Evolutionary conservation across 35 echinoderm and acorn worm species (phyloP).

Genomic region (Hemicentrotus pulcherrimus): DNA sequence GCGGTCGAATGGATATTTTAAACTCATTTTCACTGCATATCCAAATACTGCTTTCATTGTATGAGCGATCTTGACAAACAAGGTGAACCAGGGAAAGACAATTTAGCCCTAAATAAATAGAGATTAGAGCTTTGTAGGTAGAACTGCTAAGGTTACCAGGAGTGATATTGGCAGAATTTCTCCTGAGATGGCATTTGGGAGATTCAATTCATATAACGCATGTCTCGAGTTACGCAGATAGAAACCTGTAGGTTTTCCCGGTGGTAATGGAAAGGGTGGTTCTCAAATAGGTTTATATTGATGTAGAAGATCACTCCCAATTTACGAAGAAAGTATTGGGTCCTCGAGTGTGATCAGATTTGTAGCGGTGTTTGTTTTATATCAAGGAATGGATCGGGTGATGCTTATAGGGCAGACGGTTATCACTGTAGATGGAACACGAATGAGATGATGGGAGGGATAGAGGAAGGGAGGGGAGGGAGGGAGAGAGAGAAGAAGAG

Average conservation of each 20-base stretch:
- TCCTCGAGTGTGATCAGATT: neutral
- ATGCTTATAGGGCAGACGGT: neutral
- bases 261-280: neutral
- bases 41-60: too few species aligned
- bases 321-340: neutral
- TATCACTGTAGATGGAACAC: neutral
- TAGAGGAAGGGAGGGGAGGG: neutral
- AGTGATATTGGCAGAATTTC: neutral
- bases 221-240: neutral
- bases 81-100: neutral
- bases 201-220: neutral
- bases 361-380: neutral
- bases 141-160: neutral
- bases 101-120: neutral
- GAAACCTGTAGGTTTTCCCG: neutral
- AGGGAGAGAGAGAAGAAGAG: too few species aligned
- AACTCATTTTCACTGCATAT: too few species aligned
- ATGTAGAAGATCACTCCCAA: neutral
- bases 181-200: neutral
- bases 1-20: too few species aligned
- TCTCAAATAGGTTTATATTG: constrained; percentile 6
- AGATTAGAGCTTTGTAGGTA: neutral
- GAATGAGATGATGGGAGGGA: neutral
- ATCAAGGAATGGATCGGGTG: neutral
- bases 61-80: neutral